Evolutionary conservation across 2,113 vertebrate species (phyloP).

Genomic region (Toxostoma redivivum): DNA sequence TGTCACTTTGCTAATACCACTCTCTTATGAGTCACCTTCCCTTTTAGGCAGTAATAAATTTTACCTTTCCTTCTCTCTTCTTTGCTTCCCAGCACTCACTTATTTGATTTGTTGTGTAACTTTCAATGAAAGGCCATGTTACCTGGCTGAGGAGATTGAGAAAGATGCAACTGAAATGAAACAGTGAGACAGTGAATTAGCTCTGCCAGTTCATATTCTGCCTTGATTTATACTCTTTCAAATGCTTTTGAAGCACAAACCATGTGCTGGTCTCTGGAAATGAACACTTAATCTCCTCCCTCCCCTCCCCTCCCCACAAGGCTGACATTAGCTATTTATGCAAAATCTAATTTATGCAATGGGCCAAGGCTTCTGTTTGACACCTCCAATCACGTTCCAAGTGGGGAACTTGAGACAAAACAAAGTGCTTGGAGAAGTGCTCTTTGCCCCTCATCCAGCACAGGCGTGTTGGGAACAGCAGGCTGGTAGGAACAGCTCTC

Average conservation of each 20-base stretch:
- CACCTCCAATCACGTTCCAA: background rate
- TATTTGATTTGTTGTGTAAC: constrained; percentile 59
- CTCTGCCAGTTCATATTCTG: constrained; percentile 8
- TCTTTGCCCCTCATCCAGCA: background rate
- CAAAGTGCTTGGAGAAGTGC: background rate
- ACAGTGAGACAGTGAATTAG: constrained; percentile 41
- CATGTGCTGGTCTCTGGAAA: constrained; percentile 13
- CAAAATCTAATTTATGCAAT: constrained; percentile 54
- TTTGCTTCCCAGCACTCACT: background rate
- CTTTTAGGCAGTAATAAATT: constrained; percentile 68
- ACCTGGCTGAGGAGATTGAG: constrained; percentile 56
- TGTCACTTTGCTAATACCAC: constrained; percentile 60
- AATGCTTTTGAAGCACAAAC: constrained; percentile 40
- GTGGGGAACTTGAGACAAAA: background rate
- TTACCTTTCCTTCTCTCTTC: background rate
- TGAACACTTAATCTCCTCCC: constrained; percentile 34
- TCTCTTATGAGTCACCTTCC: constrained; percentile 66
- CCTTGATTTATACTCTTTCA: constrained; percentile 64
- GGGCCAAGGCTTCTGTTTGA: background rate
- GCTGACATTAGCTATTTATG: constrained; percentile 31
- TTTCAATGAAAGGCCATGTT: constrained; percentile 59
- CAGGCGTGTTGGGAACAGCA: background rate
- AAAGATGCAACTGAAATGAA: constrained; percentile 35
- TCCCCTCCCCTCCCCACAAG: background rate
- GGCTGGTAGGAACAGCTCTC: background rate